Conservation (phyloP, 1,140 invertebrate genomes). For the Acromyrmex charruanus region DNA sequence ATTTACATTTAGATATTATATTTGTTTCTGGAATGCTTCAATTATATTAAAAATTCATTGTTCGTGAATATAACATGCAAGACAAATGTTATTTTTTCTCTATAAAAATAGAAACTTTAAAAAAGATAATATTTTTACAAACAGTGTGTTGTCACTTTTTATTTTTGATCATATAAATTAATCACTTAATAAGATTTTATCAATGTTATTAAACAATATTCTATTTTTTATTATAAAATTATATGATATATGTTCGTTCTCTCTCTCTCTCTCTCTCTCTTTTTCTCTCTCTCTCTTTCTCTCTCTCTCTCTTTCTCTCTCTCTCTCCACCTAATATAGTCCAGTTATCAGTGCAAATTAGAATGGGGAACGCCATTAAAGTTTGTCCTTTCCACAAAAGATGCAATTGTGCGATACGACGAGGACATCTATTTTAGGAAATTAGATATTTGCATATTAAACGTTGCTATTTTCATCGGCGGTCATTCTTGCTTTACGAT, state of each 20-base stretch:
- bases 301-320: too few relatives aligned
- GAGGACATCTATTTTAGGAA: constrained; percentile 25
- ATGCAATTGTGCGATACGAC: not conserved
- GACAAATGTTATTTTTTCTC: not conserved
- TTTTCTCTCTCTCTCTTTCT: too few relatives aligned
- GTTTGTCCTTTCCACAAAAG: not conserved
- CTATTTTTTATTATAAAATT: not conserved
- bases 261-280: not conserved
- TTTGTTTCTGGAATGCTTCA: not conserved
- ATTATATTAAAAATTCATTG: not conserved
- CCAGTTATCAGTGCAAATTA: not conserved
- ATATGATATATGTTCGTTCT: not conserved
- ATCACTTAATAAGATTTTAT: not conserved
- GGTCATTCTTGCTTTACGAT: constrained; percentile 15
- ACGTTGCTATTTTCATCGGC: constrained; percentile 41
- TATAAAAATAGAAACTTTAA: not conserved
- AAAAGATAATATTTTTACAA: not conserved
- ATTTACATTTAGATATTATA: not conserved
- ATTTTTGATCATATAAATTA: not conserved
- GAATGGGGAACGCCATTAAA: constrained; percentile 12
- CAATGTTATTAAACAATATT: constrained; percentile 5
- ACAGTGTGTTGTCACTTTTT: not conserved
- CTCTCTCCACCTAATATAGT: not conserved
- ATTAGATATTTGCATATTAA: constrained; percentile 48
- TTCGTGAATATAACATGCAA: not conserved